Conservation (phyloP, 1,140 invertebrate species). For the Danaus plexippus region DNA sequence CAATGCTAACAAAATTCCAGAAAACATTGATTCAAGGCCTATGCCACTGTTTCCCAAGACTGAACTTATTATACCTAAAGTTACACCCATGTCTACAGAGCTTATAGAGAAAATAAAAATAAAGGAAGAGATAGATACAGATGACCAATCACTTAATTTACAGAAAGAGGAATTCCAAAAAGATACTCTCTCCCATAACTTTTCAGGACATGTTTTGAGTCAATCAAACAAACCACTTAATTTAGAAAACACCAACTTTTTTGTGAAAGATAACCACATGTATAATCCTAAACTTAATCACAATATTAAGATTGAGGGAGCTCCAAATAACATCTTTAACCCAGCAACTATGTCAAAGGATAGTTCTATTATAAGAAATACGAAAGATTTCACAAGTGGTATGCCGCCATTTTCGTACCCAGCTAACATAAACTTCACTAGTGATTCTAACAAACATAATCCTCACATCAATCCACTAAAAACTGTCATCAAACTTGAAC, state of each 20-base stretch:
- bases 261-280: constrained; percentile 63
- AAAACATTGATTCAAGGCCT: constrained; percentile 46
- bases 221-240: constrained; percentile 56
- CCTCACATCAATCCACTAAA: constrained; percentile 63
- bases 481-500: constrained; percentile 73
- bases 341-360: constrained; percentile 60
- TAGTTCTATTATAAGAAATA: constrained; percentile 56
- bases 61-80: constrained; percentile 74
- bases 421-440: constrained; percentile 48
- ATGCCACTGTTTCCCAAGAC: constrained; percentile 66
- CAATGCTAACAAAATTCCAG: constrained; percentile 46
- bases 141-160: constrained; percentile 54
- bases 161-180: constrained; percentile 64
- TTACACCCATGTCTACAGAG: constrained; percentile 63
- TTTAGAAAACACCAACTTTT: constrained; percentile 62
- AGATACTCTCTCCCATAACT: constrained; percentile 61
- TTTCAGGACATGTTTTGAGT: constrained; percentile 47
- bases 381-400: constrained; percentile 52
- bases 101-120: constrained; percentile 71
- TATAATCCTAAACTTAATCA: constrained; percentile 61
- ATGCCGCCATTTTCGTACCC: constrained; percentile 59
- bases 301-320: constrained; percentile 62
- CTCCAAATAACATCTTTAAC: constrained; percentile 57
- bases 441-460: constrained; percentile 62
- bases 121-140: constrained; percentile 73